Percentiles rank a stretch among this genome's conserved stretches.
These are phyloP conservation scores for Scomber japonicus DNA, from an alignment of 2,113 vertebrate species.

Conservation along the genomic window DNA sequence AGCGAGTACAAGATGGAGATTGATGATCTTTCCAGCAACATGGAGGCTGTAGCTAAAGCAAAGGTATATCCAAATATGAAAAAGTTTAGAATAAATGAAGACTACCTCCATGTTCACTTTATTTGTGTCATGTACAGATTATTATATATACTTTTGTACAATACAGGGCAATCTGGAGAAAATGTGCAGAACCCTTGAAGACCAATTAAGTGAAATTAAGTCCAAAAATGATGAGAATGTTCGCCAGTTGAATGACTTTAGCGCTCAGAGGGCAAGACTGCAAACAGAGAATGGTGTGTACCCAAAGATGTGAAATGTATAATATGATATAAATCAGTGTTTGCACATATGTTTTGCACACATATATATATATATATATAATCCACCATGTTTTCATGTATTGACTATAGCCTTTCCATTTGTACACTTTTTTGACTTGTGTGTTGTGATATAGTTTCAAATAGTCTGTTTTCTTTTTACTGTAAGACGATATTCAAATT, in stretches of 20 bases:
- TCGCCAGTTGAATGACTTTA: conserved; percentile 71
- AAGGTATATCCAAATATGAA: conserved; percentile 74
- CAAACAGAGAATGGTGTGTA: conserved; percentile 75
- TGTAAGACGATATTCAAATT: background rate
- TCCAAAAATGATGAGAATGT: conserved; percentile 78
- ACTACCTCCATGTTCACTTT: background rate
- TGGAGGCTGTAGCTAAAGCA: conserved; percentile 82
- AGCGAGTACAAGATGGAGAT: conserved; percentile 81
- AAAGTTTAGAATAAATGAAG: background rate
- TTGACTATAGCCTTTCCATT: background rate
- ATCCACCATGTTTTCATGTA: background rate
- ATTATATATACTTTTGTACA: background rate
- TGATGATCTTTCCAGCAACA: conserved; percentile 77
- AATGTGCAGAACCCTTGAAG: conserved; percentile 91
- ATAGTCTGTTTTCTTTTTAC: too few species aligned
- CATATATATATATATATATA: too few species aligned
- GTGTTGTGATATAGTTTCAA: too few species aligned
- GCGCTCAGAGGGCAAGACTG: conserved; percentile 70
- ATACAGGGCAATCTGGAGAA: conserved; percentile 91
- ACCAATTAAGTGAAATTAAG: conserved; percentile 91
- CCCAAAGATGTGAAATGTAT: background rate
- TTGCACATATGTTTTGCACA: background rate
- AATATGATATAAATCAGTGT: background rate
- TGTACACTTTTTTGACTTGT: too few species aligned
- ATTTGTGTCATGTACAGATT: background rate